Evolutionary conservation across 2,888 invertebrate genomes (phyloP), one percentile per base, ranked within the genome.

Genomic region (Tachina fera): DNA sequence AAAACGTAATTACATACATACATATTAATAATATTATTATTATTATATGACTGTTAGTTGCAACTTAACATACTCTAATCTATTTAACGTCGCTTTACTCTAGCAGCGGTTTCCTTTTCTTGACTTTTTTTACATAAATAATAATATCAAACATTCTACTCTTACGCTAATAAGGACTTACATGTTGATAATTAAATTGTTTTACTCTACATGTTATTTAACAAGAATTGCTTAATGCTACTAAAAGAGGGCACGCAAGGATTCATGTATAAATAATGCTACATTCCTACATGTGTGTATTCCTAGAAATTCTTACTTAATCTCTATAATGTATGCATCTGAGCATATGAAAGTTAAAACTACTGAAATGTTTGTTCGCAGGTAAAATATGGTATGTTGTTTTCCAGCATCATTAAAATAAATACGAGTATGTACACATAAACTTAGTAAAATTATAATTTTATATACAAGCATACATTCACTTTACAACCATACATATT

Each of bases 151-250:
- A 56, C 22, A 56, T 56, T 56, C 9, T 9, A 10, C 8, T 22
- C 22, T 56, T 22, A 5, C 22, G 56, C 56, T 56, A 22, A 56
- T 56, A 19, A 56, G 16, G 4, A 56, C 13, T 56, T 22, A 56
- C 22, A 22, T 22, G 56, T 56, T 22, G 56, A 13, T 56, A 56
- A 56, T 56, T 56, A 56, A 56, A 56, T 56, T 22, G 56, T 22
- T 10, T 13, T 4, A 22, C 11, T 56, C 10, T 53, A 11, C 11
- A 53, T 14, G 22, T 56, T 22, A 56, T 13, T 31, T 19, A 13
- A 19, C 56, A 56, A 19, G 13, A 22, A 56, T 53, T 10, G 16
- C 10, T 53, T 53, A 19, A 19, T 53, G 53, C 10, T 19, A 19
- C 53, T 6, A 53, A 8, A 16, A 53, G n/a, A 16, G 6, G 16